Conservation (phyloP, 2,113 vertebrate genomes). For the Brachypodius melanocephalos region DNA sequence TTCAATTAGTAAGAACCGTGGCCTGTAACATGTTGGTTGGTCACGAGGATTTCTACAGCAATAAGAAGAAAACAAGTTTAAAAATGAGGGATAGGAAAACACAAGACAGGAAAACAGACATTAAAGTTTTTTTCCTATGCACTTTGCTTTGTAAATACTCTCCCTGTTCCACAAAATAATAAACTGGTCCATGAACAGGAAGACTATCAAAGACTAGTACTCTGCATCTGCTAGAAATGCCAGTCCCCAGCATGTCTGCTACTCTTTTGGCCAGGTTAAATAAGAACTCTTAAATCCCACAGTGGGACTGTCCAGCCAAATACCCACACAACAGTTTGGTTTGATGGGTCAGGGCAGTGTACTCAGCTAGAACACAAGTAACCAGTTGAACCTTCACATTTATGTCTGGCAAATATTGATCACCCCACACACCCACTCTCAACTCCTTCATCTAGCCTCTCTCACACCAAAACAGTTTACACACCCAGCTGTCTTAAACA, state of each 20-base stretch:
- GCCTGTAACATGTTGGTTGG: conserved; percentile 86
- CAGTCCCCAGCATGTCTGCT: background rate
- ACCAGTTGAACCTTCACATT: background rate
- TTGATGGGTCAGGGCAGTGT: background rate
- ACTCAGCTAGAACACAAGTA: background rate
- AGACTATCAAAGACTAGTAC: background rate
- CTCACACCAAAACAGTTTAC: background rate
- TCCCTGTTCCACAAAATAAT: background rate
- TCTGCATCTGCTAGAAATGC: background rate
- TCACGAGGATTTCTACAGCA: conserved; percentile 65
- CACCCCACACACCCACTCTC: background rate
- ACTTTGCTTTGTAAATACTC: background rate
- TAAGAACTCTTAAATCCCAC: background rate
- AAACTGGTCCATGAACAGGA: background rate
- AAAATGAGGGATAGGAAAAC: background rate
- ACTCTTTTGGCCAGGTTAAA: background rate
- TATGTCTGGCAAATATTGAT: background rate
- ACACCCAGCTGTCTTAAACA: background rate
- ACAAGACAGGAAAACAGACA: background rate
- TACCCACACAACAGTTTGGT: background rate
- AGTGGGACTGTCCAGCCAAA: background rate
- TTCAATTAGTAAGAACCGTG: conserved; percentile 84
- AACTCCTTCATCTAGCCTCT: background rate
- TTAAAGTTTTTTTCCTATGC: background rate
- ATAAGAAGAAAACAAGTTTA: background rate